Evolutionary conservation across 53 echinoderm and acorn worm genomes (phyloP), one percentile per base, ranked within the genome.

Genomic region (Glandiceps talaboti): DNA sequence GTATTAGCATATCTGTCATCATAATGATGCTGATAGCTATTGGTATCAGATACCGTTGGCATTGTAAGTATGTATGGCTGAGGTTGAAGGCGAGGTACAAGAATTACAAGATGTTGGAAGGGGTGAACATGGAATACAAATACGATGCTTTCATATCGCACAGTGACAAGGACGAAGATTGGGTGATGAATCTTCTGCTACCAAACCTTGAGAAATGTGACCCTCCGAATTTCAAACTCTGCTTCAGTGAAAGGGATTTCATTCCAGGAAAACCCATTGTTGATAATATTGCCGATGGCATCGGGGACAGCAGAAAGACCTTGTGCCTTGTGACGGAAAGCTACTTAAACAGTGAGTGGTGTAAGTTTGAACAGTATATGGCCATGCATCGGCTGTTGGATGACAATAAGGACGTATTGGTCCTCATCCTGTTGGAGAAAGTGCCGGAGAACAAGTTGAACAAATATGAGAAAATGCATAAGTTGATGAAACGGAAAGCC

Each of bases 91-190:
- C 89, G 76, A 85, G 29, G 0, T 32, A 30, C 10, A 75, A 77
- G 14, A 75, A 83, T 33, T 87, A 87, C 73, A 30, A 75, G 26
- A 45, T 31, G 0, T 20, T 88, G 27, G 31, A 88, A 1, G 92
- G 85, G 29, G 84, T 83, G 12, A 76, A 90, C 30, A 27, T 76
- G 27, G 74, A 75, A 1, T 90, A 82, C 73, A 28, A 75, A 29
- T 92, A 79, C 79, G 92, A 95, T 79, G 95, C 90, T 0, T 95
- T 95, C 76, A 86, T 95, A 31, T 90, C 90, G 1, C 86, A 86
- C 85, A 88, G 92, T 33, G 74, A 82, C 73, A 76, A 85, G 14
- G 92, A 96, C 76, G 76, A 87, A 74, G 89, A 86, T 14, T 96
- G 92, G 92, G 91, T 92, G 29, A 87, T 29, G 20, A 33, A 81